Evolutionary conservation across 2,888 invertebrate genomes (phyloP).

Genomic region (Cyclophora punctaria): DNA sequence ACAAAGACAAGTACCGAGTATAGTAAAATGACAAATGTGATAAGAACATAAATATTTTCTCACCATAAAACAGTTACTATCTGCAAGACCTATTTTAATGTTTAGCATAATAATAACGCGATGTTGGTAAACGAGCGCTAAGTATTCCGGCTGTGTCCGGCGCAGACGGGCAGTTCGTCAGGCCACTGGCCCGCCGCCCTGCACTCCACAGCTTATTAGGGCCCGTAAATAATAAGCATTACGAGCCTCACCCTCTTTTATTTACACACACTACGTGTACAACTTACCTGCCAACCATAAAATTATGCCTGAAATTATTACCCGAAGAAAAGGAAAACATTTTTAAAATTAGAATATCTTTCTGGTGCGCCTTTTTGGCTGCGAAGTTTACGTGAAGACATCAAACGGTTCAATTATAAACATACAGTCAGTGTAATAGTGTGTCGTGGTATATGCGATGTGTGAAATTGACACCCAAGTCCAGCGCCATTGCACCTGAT

Average conservation of each 20-base stretch:
- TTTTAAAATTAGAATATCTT: no score
- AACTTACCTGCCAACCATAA: conserved; percentile 24
- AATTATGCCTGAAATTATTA: no score
- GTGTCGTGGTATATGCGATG: conserved; percentile 29
- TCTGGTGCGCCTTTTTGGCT: not conserved
- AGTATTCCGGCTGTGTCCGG: conserved; percentile 55
- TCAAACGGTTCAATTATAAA: conserved; percentile 4
- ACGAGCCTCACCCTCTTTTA: conserved; percentile 55
- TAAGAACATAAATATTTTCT: no score
- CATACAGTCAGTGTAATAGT: conserved; percentile 5
- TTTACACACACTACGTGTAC: conserved; percentile 57
- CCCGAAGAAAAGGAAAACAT: no score
- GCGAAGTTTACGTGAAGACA: not conserved
- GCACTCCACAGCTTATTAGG: conserved; percentile 51
- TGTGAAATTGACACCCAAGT: conserved; percentile 62
- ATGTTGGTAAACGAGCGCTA: conserved; percentile 41
- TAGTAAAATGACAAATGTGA: no score
- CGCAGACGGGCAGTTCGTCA: conserved; percentile 30
- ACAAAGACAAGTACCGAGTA: no score
- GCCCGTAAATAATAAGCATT: conserved; percentile 67
- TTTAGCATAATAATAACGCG: not conserved
- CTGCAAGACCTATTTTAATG: conserved; percentile 21
- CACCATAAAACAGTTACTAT: no score
- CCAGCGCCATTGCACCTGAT: conserved; percentile 64
- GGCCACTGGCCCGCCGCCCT: conserved; percentile 16